Evolutionary conservation across 2,113 vertebrate species (phyloP), one percentile per base, ranked within the genome.

Genomic region (Pelvicachromis taeniatus): DNA sequence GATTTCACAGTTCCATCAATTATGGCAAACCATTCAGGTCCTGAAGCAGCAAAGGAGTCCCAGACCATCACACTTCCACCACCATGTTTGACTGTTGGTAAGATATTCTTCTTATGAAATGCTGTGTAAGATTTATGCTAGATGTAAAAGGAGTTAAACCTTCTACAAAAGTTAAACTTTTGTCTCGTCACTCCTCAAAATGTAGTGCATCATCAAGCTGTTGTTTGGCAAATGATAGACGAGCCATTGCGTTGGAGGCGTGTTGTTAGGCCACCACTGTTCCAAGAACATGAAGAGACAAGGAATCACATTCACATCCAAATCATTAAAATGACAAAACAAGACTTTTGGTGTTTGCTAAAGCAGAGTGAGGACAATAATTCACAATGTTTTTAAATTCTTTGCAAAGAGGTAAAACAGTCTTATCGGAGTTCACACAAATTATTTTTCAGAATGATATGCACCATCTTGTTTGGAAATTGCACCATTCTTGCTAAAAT

Each of bases 71-170:
- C 35, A 68, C 7, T 68, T 23, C 35, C 35, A 16, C 35, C 63
- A 68, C 35, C 35, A 6, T 23, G 63, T 68, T 68, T 68, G 63
- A 42, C n/a, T 68, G 63, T 23, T 23, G 7, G 35, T 42, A 42
- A 42, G 7, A 23, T 68, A 23, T 68, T n/a, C 7, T 42, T 40
- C 23, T 68, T 6, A 68, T 42, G 14, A 42, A 68, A 42, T 68
- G 0, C 2, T 0, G 63, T 42, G 35, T 0, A 21, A 40, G n/a
- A 68, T 68, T 68, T 68, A 0, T 23, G 35, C 7, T 42, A 23
- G 35, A 40, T 1, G 61, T 65, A 40, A 65, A 21, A 40, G n/a
- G 35, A 65, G 35, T 13, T 12, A 42, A 42, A 42, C 11, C 42
- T 14, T 13, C 42, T 13, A 45, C n/a, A 45, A 45, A 14, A 45